phyloP scores from a whole-genome alignment of 1,140 invertebrate species.

The Cyclina sinensis region DNA sequence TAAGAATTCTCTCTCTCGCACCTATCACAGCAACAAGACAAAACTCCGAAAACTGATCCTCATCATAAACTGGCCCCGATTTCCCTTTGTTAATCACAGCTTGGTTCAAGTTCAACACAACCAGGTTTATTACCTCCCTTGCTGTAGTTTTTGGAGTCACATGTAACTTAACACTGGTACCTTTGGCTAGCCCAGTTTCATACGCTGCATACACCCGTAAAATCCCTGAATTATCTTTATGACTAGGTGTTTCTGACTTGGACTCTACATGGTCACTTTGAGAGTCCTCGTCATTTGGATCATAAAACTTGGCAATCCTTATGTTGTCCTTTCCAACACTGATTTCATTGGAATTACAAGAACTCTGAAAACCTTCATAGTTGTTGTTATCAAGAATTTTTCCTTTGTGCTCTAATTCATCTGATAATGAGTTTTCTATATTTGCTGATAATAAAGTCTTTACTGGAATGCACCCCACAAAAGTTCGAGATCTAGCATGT shows the following conservation, averaged over 20 bases:
- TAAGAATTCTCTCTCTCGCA: conserved; percentile 94
- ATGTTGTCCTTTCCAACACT: conserved; percentile 82
- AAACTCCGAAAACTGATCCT: conserved; percentile 91
- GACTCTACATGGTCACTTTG: conserved; percentile 65
- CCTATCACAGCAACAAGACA: conserved; percentile 98
- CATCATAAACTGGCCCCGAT: conserved; percentile 93
- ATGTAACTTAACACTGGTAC: conserved; percentile 96
- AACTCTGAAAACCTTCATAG: conserved; percentile 58
- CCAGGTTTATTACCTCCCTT: conserved; percentile 96
- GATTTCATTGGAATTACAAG: conserved; percentile 80
- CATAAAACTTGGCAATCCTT: conserved; percentile 83
- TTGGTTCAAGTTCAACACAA: conserved; percentile 97
- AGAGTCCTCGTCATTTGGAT: conserved; percentile 78
- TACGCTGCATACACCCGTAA: conserved; percentile 96
- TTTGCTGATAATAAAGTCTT: conserved; percentile 69
- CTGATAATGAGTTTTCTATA: conserved; percentile 43
- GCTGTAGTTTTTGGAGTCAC: conserved; percentile 96
- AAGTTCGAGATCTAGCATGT: conserved; percentile 93
- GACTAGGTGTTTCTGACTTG: conserved; percentile 33
- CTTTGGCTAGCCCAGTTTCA: conserved; percentile 96
- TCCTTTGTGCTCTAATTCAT: conserved; percentile 48
- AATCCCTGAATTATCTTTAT: conserved; percentile 82
- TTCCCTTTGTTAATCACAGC: conserved; percentile 95
- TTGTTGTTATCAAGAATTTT: conserved; percentile 77
- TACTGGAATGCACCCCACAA: conserved; percentile 84